Evolutionary conservation across 2,797 vertebrate species (phyloP).

Genomic region (Danio aesculapii): DNA sequence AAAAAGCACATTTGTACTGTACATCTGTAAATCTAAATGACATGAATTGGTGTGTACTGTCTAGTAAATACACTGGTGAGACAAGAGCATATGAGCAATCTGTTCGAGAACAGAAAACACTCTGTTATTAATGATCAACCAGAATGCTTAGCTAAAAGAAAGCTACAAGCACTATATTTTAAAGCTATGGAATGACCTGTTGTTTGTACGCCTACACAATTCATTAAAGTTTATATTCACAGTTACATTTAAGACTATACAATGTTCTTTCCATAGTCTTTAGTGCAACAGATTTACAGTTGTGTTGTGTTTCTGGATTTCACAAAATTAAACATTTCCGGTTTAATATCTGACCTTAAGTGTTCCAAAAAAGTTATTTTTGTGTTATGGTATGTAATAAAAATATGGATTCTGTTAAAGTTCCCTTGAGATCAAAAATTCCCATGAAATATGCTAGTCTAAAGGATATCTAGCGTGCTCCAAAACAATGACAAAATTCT

Average conservation of each 20-base stretch:
- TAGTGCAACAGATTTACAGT: too few relatives aligned
- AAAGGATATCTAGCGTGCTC: too few relatives aligned
- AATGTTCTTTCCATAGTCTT: too few relatives aligned
- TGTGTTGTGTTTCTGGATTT: too few relatives aligned
- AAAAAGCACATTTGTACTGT: not conserved
- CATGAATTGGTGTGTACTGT: slow-evolving; percentile 1
- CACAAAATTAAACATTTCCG: too few relatives aligned
- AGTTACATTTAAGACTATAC: not conserved
- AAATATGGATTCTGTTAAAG: too few relatives aligned
- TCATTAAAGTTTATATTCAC: not conserved
- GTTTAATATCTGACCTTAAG: too few relatives aligned
- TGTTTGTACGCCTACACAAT: not conserved
- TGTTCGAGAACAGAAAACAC: not conserved
- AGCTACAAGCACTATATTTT: not conserved
- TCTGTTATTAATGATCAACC: slow-evolving; percentile 6
- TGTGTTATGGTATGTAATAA: too few relatives aligned
- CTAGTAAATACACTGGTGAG: not conserved
- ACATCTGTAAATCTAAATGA: slow-evolving; percentile 2
- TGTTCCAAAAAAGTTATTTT: too few relatives aligned
- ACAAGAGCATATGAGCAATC: not conserved
- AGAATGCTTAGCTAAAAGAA: not conserved
- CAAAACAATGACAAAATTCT: too few relatives aligned
- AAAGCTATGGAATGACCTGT: not conserved
- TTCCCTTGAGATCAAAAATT: too few relatives aligned
- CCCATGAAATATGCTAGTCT: too few relatives aligned